Evolutionary conservation across 2,797 vertebrate species (phyloP).

Genomic region (Petrocephalus sullivani): DNA sequence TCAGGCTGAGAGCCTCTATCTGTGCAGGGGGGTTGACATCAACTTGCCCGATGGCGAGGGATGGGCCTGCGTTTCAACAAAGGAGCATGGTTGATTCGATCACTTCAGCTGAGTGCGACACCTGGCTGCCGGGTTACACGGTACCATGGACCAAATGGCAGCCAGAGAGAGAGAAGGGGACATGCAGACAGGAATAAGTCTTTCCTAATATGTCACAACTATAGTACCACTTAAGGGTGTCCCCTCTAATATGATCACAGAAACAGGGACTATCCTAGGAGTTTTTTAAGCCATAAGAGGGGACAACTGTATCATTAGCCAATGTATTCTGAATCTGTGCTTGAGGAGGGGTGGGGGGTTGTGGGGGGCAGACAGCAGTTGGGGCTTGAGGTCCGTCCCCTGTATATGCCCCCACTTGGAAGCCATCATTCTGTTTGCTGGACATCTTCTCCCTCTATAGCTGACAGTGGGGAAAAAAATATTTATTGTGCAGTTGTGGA

Average conservation of each 20-base stretch:
- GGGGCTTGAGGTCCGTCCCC: background rate
- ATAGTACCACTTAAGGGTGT: too few relatives aligned
- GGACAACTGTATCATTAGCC: background rate
- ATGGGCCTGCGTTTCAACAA: background rate
- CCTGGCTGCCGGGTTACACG: background rate
- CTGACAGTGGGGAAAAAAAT: background rate
- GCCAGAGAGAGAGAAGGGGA: background rate
- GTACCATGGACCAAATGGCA: background rate
- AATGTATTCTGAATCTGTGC: background rate
- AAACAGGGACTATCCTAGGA: too few relatives aligned
- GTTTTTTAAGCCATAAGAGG: too few relatives aligned
- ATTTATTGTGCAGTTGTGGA: background rate
- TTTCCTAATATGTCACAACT: background rate
- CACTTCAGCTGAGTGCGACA: background rate
- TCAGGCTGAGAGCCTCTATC: background rate
- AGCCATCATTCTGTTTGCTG: background rate
- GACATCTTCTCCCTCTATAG: background rate
- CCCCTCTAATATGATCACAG: too few relatives aligned
- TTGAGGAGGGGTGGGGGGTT: background rate
- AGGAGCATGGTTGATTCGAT: background rate
- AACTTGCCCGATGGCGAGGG: background rate
- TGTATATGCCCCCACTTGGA: background rate
- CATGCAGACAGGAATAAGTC: background rate
- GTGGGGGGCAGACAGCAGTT: background rate
- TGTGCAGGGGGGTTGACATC: background rate